These are phyloP conservation scores for Sphenodon punctatus DNA, from an alignment of 2,797 vertebrate species.

Conservation along the genomic window DNA sequence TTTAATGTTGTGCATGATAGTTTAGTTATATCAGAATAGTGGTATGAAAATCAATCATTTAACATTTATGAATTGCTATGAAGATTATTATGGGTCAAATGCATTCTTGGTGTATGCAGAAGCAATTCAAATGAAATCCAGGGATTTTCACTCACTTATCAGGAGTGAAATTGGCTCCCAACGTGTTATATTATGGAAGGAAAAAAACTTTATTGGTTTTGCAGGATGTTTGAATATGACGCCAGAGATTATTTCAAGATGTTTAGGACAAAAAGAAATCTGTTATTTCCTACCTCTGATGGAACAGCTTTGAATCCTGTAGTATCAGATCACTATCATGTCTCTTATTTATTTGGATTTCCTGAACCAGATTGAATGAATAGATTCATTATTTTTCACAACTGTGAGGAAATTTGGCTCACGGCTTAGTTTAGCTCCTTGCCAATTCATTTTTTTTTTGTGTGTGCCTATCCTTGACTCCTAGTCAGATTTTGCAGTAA, in stretches of 20 bases:
- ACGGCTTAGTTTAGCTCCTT: neutral
- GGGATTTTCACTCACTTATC: neutral
- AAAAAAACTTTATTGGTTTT: neutral
- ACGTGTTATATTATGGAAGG: neutral
- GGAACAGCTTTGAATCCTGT: conserved; percentile 4
- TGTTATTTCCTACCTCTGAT: neutral
- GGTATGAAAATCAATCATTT: neutral
- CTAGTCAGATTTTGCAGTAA: neutral
- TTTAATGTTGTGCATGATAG: neutral
- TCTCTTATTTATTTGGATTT: conserved; percentile 2
- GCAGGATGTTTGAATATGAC: neutral
- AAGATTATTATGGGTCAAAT: neutral
- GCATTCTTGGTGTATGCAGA: neutral
- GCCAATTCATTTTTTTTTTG: neutral
- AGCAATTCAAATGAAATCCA: neutral
- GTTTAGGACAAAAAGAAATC: neutral
- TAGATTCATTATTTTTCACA: neutral
- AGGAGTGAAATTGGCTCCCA: neutral
- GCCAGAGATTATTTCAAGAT: neutral
- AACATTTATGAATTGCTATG: neutral
- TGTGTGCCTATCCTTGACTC: rapidly evolving
- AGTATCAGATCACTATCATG: neutral
- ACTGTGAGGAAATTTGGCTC: neutral
- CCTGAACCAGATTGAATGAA: neutral
- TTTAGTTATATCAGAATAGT: neutral